Base-by-base conservation (phyloP, 2,113 vertebrate genomes). In the Labeo catla region DNA sequence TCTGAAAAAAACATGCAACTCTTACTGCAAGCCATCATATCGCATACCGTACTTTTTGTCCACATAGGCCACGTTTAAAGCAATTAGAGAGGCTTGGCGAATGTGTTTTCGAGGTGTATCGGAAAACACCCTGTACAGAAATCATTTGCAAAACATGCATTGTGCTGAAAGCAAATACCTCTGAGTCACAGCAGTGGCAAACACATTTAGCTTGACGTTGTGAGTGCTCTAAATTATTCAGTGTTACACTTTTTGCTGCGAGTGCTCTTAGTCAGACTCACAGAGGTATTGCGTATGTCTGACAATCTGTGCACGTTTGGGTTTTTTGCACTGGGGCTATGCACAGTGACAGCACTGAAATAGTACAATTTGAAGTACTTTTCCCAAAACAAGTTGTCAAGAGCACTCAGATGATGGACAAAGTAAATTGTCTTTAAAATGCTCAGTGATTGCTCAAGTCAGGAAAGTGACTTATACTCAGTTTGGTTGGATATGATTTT, bases 191-290 rank as follows among this genome's bases (percentile, higher is more conserved):
- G 68, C 39, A 57, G 45, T 66, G 28, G 76, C 76, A 81, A 77
- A 61, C 76, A 68, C 76, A 47, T 81, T 86, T 86, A 81, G 34
- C 28, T 63, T 77, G 78, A 59, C 61, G 23, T 87, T 66, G 36
- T 65, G 49, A 36, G 8, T 34, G 0, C 49, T 78, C 9, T 89
- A 36, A 89, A 86, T 89, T 76, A 89, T 89, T 86, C 82, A 89
- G 65, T 15, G 70, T 47, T 50, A 23, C 43, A 34, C 43, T 77
- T 49, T 68, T 83, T 59, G 47, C 87, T 78, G 19, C 19, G 73
- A 79, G 74, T 54, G 21, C 68, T 81, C 15, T 19, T 15, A 21
- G 23, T 34, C n/a, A 82, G 23, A 52, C 36, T 66, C 63, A 11
- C 47, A 8, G 15, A 79, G 49, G 65, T 78, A 15, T n/a, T 72